Evolutionary conservation across 1,140 invertebrate species (phyloP), one percentile per base, ranked within the genome.

Genomic region (Drosophila carrolli): DNA sequence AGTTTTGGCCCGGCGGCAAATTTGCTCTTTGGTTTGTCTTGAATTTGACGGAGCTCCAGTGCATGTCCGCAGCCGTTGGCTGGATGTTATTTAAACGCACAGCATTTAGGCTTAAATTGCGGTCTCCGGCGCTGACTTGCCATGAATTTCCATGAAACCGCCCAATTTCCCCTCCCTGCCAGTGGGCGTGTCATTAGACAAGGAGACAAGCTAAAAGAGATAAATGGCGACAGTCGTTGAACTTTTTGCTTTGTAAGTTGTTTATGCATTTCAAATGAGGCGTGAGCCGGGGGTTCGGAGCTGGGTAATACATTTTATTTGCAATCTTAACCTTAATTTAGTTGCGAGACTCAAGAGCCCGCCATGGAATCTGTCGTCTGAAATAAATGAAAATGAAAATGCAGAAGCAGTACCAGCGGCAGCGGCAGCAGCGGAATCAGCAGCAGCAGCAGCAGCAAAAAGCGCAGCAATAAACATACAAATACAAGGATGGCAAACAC

Each of bases 291-390:
- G 43, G 29, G 14, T 16, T 38, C 46, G 35, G 29, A 50, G 53
- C 35, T 27, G 83, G 79, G 80, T 83, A 86, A 80, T 86, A 83
- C 84, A 86, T 86, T 86, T 86, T 86, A 86, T 86, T 89, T 88
- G 83, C 83, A 86, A 86, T 86, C 83, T 86, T 86, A 88, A 86
- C 84, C 83, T 86, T 86, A 86, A 86, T 86, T 86, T 86, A 86
- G 83, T 86, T 86, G 83, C 76, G 59, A 83, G 66, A 80, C 79
- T 89, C 71, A 48, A 88, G 62, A 57, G 61, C 58, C 54, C 58
- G 60, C 75, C 72, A 44, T 59, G 60, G 71, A 74, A 82, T 83
- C 84, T 82, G 83, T 88, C 83, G 72, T 79, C 79, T 79, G 75
- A 88, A 88, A 83, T 86, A 76, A 86, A 88, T 88, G 83, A 80